Percentiles rank a stretch among this genome's conserved stretches.
phyloP scores from a whole-genome alignment of 2,888 invertebrate genomes.

The Cheilosia scutellata region DNA sequence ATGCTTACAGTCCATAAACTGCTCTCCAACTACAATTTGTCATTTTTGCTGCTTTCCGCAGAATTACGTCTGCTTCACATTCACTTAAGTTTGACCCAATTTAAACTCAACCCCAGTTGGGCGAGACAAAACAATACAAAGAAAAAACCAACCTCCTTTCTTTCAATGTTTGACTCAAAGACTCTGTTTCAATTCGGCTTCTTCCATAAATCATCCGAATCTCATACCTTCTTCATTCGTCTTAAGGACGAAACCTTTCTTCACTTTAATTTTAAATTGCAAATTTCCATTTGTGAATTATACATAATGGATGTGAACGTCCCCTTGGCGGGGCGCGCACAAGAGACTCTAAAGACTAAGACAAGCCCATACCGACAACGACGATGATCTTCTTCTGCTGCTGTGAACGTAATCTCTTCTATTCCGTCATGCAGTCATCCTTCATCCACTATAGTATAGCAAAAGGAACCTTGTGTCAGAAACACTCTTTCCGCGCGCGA shows the following conservation, averaged over 20 bases:
- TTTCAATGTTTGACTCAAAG: slow-evolving; percentile 19
- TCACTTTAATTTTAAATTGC: slow-evolving; percentile 70
- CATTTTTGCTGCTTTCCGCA: slow-evolving; percentile 5
- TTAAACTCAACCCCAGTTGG: slow-evolving; percentile 3
- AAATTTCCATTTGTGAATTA: slow-evolving; percentile 72
- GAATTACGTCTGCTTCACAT: slow-evolving; percentile 7
- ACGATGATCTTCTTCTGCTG: slow-evolving; percentile 48
- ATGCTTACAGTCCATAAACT: background rate
- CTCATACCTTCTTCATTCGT: slow-evolving; percentile 13
- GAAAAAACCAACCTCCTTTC: slow-evolving; percentile 7
- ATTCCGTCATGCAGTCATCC: slow-evolving; percentile 41
- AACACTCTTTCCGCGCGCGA: slow-evolving; percentile 53
- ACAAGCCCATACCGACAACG: slow-evolving; percentile 20
- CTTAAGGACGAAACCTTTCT: slow-evolving; percentile 32
- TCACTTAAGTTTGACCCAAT: slow-evolving; percentile 46
- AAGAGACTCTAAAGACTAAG: slow-evolving; percentile 8
- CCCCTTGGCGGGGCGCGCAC: slow-evolving; percentile 19
- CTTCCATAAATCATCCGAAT: slow-evolving; percentile 61
- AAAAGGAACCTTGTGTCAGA: slow-evolving; percentile 59
- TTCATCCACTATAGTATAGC: background rate
- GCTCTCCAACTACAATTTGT: slow-evolving; percentile 11
- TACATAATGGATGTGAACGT: slow-evolving; percentile 68
- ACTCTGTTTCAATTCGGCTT: slow-evolving; percentile 42
- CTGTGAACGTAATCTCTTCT: slow-evolving; percentile 32
- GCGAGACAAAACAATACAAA: background rate